phyloP scores from a whole-genome alignment of 2,113 vertebrate species.

The Noturus placidus region DNA sequence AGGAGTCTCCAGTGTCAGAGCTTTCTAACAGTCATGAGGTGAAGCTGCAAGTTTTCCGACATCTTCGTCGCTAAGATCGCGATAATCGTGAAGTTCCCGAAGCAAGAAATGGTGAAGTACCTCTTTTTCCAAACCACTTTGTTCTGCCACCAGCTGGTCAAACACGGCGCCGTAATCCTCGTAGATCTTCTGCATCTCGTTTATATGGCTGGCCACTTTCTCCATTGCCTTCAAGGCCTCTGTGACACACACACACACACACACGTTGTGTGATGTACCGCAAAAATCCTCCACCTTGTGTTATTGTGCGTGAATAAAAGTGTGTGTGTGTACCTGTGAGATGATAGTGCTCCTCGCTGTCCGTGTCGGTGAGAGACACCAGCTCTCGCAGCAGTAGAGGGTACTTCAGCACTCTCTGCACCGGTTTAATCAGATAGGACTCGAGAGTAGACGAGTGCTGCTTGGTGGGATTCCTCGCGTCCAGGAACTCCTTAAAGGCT shows the following conservation, averaged over 20 bases:
- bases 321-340: conserved; percentile 78
- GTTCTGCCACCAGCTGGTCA: conserved; percentile 92
- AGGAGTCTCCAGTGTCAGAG: neutral
- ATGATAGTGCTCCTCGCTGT: conserved; percentile 97
- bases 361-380: conserved; percentile 88
- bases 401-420: conserved; percentile 96
- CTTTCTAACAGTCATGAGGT: neutral
- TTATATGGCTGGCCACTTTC: conserved; percentile 98
- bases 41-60: too few species aligned
- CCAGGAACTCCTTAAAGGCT: conserved; percentile 91
- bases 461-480: conserved; percentile 89
- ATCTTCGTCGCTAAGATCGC: neutral
- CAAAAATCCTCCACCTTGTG: neutral
- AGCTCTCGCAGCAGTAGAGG: conserved; percentile 92
- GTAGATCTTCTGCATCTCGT: conserved; percentile 99
- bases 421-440: conserved; percentile 97
- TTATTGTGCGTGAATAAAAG: neutral
- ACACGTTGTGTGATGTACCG: too few species aligned
- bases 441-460: conserved; percentile 96
- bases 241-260: conserved; percentile 60
- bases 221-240: conserved; percentile 97
- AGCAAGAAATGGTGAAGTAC: conserved; percentile 61
- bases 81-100: neutral
- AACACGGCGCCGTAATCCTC: conserved; percentile 95
- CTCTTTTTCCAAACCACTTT: conserved; percentile 88